These are phyloP conservation scores for Rhipidura dahli DNA, from an alignment of 2,113 vertebrate species.

Conservation along the genomic window DNA sequence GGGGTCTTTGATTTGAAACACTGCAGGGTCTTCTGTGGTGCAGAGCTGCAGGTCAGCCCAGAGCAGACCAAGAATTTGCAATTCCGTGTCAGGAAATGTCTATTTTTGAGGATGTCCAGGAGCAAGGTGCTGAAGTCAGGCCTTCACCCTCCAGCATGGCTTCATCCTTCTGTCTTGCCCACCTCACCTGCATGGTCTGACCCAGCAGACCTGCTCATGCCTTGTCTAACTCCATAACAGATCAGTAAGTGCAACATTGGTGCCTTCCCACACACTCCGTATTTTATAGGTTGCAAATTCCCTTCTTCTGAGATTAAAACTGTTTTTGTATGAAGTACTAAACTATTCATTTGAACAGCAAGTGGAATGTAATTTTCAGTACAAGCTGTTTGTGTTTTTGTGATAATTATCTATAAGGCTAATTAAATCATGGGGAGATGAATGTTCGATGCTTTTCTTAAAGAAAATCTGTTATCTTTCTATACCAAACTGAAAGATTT, in stretches of 20 bases:
- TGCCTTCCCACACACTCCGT: background rate
- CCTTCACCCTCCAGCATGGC: background rate
- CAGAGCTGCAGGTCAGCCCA: background rate
- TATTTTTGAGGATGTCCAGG: constrained; percentile 12
- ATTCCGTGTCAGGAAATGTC: background rate
- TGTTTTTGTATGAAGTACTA: background rate
- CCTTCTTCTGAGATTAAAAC: background rate
- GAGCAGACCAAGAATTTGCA: background rate
- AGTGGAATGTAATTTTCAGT: background rate
- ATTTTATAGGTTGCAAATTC: background rate
- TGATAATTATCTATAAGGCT: background rate
- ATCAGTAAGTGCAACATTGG: background rate
- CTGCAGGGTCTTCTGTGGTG: background rate
- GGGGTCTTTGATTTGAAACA: constrained; percentile 21
- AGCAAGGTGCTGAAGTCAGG: background rate
- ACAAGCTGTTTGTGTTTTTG: background rate
- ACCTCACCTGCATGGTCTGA: background rate
- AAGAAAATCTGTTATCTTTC: background rate
- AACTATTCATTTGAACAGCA: background rate
- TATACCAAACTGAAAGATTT: background rate
- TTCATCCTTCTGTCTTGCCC: background rate
- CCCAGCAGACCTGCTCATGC: background rate
- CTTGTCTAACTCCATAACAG: rapidly evolving
- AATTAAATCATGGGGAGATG: background rate
- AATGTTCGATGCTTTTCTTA: background rate